Percentiles rank a stretch among this genome's conserved stretches.
These are phyloP conservation scores for Ovibos moschatus DNA, from an alignment of 2,113 vertebrate genomes.

Conservation along the genomic window DNA sequence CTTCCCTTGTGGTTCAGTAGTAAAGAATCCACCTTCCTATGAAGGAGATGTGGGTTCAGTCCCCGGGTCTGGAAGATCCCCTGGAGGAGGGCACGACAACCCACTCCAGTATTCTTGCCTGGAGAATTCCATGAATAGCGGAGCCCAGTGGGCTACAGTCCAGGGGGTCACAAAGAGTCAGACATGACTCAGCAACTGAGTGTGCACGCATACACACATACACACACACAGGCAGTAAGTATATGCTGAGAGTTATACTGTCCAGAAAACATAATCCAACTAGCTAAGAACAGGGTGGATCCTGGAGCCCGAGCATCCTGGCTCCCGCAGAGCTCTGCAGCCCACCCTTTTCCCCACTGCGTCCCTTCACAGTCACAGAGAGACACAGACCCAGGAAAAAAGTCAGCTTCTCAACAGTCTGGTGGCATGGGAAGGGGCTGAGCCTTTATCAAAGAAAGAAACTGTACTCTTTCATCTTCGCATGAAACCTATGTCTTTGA, in stretches of 20 bases:
- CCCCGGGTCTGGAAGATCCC: not conserved
- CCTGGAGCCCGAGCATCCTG: accelerated
- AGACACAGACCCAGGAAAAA: not conserved
- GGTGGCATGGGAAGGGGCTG: not conserved
- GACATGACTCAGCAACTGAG: not conserved
- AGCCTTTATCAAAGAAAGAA: not conserved
- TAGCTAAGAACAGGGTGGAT: not conserved
- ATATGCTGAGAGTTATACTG: not conserved
- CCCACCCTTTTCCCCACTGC: accelerated
- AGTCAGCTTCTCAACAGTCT: not conserved
- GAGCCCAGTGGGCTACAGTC: not conserved
- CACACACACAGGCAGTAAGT: not conserved
- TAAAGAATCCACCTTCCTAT: not conserved
- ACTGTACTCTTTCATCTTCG: not conserved
- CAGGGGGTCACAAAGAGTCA: not conserved
- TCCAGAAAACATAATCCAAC: not conserved
- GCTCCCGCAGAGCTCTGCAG: accelerated
- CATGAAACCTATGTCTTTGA: not conserved
- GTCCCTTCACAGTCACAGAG: not conserved
- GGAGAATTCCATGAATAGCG: not conserved
- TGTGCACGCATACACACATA: accelerated
- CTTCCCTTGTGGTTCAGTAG: not conserved
- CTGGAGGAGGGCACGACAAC: not conserved
- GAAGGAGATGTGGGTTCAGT: not conserved
- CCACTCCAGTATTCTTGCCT: not conserved